Base-by-base conservation (phyloP, 2,113 vertebrate species). In the Poeciliopsis prolifica region DNA sequence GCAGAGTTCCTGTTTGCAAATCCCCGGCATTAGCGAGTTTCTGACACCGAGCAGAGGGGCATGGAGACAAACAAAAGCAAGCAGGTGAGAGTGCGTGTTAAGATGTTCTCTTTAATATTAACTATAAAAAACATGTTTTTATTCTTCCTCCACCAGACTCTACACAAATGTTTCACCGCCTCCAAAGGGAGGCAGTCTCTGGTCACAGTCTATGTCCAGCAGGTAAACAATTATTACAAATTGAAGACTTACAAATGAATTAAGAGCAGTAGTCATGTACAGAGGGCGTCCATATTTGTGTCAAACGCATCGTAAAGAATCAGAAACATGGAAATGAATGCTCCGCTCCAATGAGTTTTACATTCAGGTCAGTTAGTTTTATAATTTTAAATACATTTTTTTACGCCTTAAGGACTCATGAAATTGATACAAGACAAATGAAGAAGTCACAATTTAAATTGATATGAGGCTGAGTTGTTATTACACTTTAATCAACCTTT, bases 61-160 rank as follows among this genome's bases (percentile, higher is more conserved):
- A 65, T 28, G 40, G 29, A 19, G 37, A 74, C 68, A 69, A 70
- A 82, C 10, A 54, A 29, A 68, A 60, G 6, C 44, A 65, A 81
- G 48, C 26, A 67, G 30, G 70, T 1, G 3, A 31, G 42, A 42
- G 26, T 61, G 14, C 51, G 19, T 37, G 35, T 82, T 82, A 11
- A 66, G 72, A 65, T 30, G 61, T 80, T 73, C 44, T 74, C 87
- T 86, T 87, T 90, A 86, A 87, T 88, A 75, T 79, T 65, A 61
- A 74, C 77, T 70, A 75, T 44, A 74, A 81, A 81, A 83, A 80
- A 86, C 48, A 13, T 1, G 60, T 63, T 78, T 75, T 42, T 76
- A 78, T 62, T 71, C 37, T 65, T 86, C 77, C 84, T 88, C 54
- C 74, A 92, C 86, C 87, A 4, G 17, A 78, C 62, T 78, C 86